Evolutionary conservation across 2,888 invertebrate genomes (phyloP), one percentile per base, ranked within the genome.

Genomic region (Nephrocerus scutellatus): DNA sequence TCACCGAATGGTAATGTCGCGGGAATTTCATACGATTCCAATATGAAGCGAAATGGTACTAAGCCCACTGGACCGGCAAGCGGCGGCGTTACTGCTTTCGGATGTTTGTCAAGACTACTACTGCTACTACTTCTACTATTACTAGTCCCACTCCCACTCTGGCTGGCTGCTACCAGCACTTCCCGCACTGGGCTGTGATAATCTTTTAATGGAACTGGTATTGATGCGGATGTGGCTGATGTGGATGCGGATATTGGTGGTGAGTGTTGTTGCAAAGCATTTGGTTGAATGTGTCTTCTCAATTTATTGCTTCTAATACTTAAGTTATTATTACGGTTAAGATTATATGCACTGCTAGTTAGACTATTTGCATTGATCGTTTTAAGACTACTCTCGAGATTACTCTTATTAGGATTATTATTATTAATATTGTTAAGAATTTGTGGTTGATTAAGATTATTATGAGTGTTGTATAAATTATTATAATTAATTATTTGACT

Each of bases 401-500:
- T 46, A 29, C 30, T 24, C 26, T 40, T 39, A 18, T 31, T 47
- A 30, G 34, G 40, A 35, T 41, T 49, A 39, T 21, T 47, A 39
- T 28, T 45, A 39, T 24, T 38, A 34, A 14, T 30, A 26, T 41
- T 45, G 22, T 41, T 40, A 23, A 36, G 41, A 34, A 44, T 26
- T 22, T 44, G 35, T 37, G 39, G 30, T 31, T 54, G 34, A 26
- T 35, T 34, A 20, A 18, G 12, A 21, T 29, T 36, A 28, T 24
- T n/a, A n/a, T 29, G 43, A 20, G 44, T 40, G 39, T 41, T 45
- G 45, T 44, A 46, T 38, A 50, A 48, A 46, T 47, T 30, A 35
- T 32, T 32, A 34, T 42, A 56, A 51, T 58, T 57, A 58, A 55
- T 50, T 62, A 57, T 59, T 61, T 62, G 64, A 65, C 63, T 66